These are phyloP conservation scores for Lysiphlebus fabarum DNA, from an alignment of 1,140 invertebrate genomes.

Conservation along the genomic window DNA sequence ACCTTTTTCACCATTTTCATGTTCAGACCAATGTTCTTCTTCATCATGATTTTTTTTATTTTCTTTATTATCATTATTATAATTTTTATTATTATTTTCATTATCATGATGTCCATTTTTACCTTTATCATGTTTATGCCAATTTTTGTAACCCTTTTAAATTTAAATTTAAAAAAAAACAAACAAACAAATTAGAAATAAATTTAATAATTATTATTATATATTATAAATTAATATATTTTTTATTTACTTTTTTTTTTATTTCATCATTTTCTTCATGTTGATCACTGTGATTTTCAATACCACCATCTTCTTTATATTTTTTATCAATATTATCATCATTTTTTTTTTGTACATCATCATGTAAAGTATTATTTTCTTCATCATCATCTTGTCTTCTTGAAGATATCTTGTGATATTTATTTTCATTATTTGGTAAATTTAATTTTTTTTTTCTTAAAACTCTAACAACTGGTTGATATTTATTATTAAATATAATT, in stretches of 20 bases:
- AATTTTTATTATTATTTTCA: conserved; percentile 44
- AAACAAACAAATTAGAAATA: no score
- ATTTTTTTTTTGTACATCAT: not conserved
- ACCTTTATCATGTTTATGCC: conserved; percentile 48
- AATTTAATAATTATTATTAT: no score
- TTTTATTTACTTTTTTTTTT: conserved; percentile 41
- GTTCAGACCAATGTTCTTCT: conserved; percentile 43
- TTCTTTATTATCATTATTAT: conserved; percentile 46
- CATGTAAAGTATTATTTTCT: conserved; percentile 19
- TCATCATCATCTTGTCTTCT: not conserved
- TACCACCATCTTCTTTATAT: conserved; percentile 39
- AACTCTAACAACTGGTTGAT: no score
- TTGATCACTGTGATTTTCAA: conserved; percentile 39
- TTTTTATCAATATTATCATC: conserved; percentile 18
- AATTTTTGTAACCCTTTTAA: conserved; percentile 43
- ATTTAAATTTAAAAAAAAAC: no score
- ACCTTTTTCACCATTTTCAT: conserved; percentile 43
- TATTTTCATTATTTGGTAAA: no score
- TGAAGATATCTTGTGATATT: no score
- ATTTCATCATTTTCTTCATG: conserved; percentile 39
- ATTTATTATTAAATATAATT: no score
- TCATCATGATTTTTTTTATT: conserved; percentile 48
- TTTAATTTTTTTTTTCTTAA: no score
- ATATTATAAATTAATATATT: not conserved
- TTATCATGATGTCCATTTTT: conserved; percentile 54